Percentiles rank a stretch among this genome's conserved stretches.
Evolutionary conservation across 2,113 vertebrate species (phyloP).

Genomic region (Eubucco bourcierii): DNA sequence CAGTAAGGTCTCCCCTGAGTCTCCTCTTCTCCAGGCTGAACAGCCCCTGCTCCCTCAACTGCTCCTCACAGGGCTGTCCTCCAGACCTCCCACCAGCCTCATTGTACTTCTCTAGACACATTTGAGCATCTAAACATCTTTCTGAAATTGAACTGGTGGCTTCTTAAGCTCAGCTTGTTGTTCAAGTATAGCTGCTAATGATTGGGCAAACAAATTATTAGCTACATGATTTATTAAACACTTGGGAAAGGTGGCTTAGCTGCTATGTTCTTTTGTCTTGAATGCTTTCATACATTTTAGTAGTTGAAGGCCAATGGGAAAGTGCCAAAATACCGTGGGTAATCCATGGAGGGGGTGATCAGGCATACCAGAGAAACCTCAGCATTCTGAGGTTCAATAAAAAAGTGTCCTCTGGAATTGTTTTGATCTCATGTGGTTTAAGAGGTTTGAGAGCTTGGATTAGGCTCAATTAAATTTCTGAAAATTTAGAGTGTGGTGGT

Average conservation of each 20-base stretch:
- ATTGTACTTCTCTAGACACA: too few species aligned
- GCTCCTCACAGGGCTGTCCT: too few species aligned
- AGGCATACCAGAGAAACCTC: background rate
- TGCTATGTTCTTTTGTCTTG: accelerated
- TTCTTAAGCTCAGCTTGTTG: too few species aligned
- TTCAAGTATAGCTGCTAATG: too few species aligned
- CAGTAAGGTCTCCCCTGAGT: too few species aligned
- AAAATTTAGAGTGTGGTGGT: too few species aligned
- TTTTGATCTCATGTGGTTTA: background rate
- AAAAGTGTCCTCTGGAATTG: background rate
- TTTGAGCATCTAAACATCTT: too few species aligned
- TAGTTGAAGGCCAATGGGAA: background rate
- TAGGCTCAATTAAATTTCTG: background rate
- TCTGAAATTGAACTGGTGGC: too few species aligned
- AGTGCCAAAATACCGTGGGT: background rate
- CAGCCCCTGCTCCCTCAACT: too few species aligned
- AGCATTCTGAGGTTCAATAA: background rate
- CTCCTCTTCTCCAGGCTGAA: too few species aligned
- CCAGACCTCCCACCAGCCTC: too few species aligned
- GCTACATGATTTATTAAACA: background rate
- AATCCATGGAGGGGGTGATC: background rate
- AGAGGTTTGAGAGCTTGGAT: background rate
- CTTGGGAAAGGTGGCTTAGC: background rate
- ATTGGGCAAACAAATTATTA: too few species aligned
- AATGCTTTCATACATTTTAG: background rate